Evolutionary conservation across 2,113 vertebrate species (phyloP), one percentile per base, ranked within the genome.

Genomic region (Urocitellus parryii): DNA sequence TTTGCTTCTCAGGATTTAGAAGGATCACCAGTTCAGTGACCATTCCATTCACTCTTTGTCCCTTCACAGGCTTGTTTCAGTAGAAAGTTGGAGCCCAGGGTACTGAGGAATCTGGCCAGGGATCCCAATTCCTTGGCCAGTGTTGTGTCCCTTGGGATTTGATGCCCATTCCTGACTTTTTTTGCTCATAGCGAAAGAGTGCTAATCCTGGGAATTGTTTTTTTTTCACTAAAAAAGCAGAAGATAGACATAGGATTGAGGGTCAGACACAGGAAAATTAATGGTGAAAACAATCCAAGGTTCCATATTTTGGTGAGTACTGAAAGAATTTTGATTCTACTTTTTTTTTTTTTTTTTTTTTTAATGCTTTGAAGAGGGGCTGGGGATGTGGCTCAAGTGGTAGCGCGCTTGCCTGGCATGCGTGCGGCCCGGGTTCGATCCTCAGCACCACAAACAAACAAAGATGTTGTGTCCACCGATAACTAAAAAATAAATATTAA

Each of bases 41-140:
- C 6, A 29, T 83, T 48, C 24, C 6, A 29, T 51, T 16, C 6
- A 13, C 8, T n/a, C 42, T 39, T 39, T 17, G 24, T 65, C 53
- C 12, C 32, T 37, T 88, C 24, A 12, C 32, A 9, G 42, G 11
- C 63, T 67, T 61, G 10, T 27, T 58, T 74, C 18, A 16, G 25
- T 6, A 45, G 84, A 53, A 68, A 58, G 53, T 32, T 10, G 5
- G 51, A 85, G 8, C 25, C 58, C 16, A 58, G 51, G 77, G 29
- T 0, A 0, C 16, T 22, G 53, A 42, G 1, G 48, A 12, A 79
- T 5, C 2, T 0, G 34, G 34, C 12, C 25, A 20, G 14, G 0
- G 11, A 53, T 18, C 76, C 51, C 48, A 12, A 25, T n/a, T 81
- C 29, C 39, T 24, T 37, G 68, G 29, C 51, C 4, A 3, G 22